These are phyloP conservation scores for Blennius ocellaris DNA, from an alignment of 2,113 vertebrate species.

Conservation along the genomic window DNA sequence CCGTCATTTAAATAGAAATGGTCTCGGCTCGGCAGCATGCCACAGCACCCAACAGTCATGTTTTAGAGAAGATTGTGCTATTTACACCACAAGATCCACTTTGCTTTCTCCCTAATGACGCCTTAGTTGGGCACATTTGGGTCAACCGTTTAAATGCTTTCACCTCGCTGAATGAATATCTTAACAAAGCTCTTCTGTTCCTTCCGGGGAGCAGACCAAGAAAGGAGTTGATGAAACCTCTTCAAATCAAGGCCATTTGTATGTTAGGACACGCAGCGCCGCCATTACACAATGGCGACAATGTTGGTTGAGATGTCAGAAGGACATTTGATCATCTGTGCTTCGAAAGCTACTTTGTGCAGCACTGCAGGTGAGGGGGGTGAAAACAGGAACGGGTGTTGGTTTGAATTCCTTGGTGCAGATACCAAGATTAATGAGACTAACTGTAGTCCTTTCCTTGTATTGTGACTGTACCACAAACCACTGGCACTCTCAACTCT, in stretches of 20 bases:
- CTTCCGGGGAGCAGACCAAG: background rate
- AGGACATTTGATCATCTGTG: conserved; percentile 24
- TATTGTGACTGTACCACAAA: conserved; percentile 59
- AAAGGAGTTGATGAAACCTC: conserved; percentile 19
- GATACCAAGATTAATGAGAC: conserved; percentile 66
- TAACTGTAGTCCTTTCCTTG: conserved; percentile 41
- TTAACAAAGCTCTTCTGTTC: conserved; percentile 62
- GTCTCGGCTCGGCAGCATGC: conserved; percentile 45
- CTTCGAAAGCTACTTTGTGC: conserved; percentile 27
- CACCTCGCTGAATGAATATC: conserved; percentile 43
- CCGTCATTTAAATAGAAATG: conserved; percentile 59
- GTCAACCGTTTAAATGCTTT: conserved; percentile 59
- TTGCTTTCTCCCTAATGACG: conserved; percentile 54
- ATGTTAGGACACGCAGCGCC: background rate
- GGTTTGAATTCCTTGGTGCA: conserved; percentile 46
- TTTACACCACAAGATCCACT: conserved; percentile 51
- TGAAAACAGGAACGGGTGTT: background rate
- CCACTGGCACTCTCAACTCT: conserved; percentile 59
- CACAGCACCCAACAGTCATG: conserved; percentile 45
- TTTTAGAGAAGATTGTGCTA: conserved; percentile 46
- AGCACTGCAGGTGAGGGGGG: background rate
- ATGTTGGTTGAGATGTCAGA: background rate
- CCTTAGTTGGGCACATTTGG: conserved; percentile 64
- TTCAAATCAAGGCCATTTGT: conserved; percentile 16
- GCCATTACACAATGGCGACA: conserved; percentile 3